Evolutionary conservation across 2,888 invertebrate genomes (phyloP), one percentile per base, ranked within the genome.

Genomic region (Pristionchus arcanus): DNA sequence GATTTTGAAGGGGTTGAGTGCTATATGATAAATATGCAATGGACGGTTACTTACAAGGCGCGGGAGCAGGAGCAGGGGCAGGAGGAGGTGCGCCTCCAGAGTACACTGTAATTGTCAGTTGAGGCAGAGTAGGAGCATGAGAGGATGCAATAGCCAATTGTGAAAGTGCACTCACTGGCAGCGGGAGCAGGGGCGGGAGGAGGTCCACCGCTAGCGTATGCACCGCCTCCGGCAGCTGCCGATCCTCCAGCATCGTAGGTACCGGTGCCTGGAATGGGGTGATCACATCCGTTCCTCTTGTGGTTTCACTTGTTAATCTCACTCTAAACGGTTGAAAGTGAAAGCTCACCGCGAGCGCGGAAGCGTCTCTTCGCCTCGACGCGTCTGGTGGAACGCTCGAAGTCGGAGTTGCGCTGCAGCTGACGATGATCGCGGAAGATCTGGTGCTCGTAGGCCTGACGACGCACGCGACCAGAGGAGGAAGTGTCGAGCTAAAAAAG

Each of bases 161-260:
- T n/a, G n/a, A n/a, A n/a, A n/a, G n/a, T n/a, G n/a, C n/a, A n/a
- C n/a, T n/a, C n/a, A n/a, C n/a, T 42, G 74, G 31, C 68, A 1
- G 68, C 68, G 16, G 68, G 68, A 0, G 68, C 68, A 11, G 31
- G 68, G 31, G 66, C 28, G 9, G 68, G 31, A 28, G 68, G 31
- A 19, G 71, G 21, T 1, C 71, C 71, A 2, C 71, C 55, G 21
- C 19, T 4, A 21, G 71, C 66, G 31, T 31, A 31, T 11, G 7
- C 16, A 16, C 31, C 53, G 3, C 83, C 84, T 9, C 74, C 74
- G 81, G 59, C 87, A 55, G 71, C 86, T 34, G 53, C 74, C 1
- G 85, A 59, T 13, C 28, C 68, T 21, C 90, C 90, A 16, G 68
- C 49, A 16, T 87, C 74, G 83, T 90, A 90, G n/a, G 84, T 81